These are phyloP conservation scores for Agrotis exclamationis DNA, from an alignment of 2,888 invertebrate species.

Conservation along the genomic window DNA sequence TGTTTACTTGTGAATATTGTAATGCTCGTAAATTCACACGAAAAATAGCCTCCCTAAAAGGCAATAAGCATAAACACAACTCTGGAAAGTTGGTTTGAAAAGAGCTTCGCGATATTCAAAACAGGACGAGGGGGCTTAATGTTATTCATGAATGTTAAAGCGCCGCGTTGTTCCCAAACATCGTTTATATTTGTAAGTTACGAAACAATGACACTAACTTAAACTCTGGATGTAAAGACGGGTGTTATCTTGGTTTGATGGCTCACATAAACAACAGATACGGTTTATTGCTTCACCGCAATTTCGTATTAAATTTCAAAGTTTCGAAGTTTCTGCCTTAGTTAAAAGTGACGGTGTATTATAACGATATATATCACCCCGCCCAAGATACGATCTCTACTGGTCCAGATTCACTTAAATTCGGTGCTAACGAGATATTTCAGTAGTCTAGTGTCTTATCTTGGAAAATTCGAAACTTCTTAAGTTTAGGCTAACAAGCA, in stretches of 20 bases:
- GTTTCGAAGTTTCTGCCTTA: constrained; percentile 78
- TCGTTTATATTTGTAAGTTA: constrained; percentile 88
- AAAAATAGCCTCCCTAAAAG: constrained; percentile 77
- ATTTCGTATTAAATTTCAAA: constrained; percentile 82
- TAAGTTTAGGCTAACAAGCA: constrained; percentile 82
- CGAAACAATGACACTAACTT: constrained; percentile 90
- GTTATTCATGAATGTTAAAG: constrained; percentile 89
- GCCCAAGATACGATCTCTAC: constrained; percentile 73
- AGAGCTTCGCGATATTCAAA: constrained; percentile 81
- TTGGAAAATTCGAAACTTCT: constrained; percentile 72
- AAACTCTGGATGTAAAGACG: constrained; percentile 86
- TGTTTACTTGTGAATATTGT: constrained; percentile 79
- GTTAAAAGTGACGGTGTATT: constrained; percentile 75
- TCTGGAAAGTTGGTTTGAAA: constrained; percentile 76
- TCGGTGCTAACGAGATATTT: constrained; percentile 78
- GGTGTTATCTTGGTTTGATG: constrained; percentile 87
- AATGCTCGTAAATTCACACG: constrained; percentile 70
- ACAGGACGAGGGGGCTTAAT: constrained; percentile 84
- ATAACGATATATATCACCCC: constrained; percentile 76
- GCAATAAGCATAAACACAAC: constrained; percentile 84
- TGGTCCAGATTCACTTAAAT: constrained; percentile 80
- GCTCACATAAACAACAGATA: constrained; percentile 85
- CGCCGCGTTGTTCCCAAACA: constrained; percentile 85
- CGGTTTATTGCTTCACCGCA: constrained; percentile 80
- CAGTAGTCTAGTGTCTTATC: constrained; percentile 71